A percentile compares a stretch with the other conserved stretches of the same genome.
Evolutionary conservation across 2,113 vertebrate genomes (phyloP).

Genomic region (Hydropotes inermis): DNA sequence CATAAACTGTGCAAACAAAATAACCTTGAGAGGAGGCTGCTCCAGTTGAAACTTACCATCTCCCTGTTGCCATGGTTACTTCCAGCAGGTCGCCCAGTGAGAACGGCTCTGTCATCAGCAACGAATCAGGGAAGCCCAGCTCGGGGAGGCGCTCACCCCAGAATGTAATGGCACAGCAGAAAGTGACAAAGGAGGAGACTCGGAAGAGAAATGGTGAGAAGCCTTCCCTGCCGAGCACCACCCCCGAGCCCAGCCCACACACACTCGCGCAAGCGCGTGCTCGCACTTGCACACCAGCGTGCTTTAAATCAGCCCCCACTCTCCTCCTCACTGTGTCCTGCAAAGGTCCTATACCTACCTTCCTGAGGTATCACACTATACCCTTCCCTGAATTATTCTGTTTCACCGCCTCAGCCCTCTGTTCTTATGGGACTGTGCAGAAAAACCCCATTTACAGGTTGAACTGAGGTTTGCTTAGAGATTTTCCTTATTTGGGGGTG

Average conservation of each 20-base stretch:
- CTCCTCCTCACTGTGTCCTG: not conserved
- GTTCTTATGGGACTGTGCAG: not conserved
- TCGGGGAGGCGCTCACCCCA: conserved; percentile 87
- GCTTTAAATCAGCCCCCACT: no score
- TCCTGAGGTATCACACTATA: not conserved
- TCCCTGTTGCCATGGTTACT: conserved; percentile 98
- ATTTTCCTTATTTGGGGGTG: not conserved
- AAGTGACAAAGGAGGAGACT: conserved; percentile 91
- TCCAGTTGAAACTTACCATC: conserved; percentile 83
- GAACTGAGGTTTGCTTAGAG: not conserved
- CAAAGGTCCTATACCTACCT: not conserved
- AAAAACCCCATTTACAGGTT: not conserved
- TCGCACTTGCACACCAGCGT: not conserved
- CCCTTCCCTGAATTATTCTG: not conserved
- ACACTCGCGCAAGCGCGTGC: fast-evolving
- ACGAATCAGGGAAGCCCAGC: conserved; percentile 93
- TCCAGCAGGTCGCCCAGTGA: conserved; percentile 95
- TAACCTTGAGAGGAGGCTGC: conserved; percentile 82
- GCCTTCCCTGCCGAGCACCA: not conserved
- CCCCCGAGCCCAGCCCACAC: not conserved
- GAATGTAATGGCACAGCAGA: conserved; percentile 91
- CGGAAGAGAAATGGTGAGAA: conserved; percentile 93
- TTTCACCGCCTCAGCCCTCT: not conserved
- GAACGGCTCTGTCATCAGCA: conserved; percentile 96
- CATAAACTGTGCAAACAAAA: conserved; percentile 68